phyloP scores from a whole-genome alignment of 2,113 vertebrate species.

The Arenaria interpres region DNA sequence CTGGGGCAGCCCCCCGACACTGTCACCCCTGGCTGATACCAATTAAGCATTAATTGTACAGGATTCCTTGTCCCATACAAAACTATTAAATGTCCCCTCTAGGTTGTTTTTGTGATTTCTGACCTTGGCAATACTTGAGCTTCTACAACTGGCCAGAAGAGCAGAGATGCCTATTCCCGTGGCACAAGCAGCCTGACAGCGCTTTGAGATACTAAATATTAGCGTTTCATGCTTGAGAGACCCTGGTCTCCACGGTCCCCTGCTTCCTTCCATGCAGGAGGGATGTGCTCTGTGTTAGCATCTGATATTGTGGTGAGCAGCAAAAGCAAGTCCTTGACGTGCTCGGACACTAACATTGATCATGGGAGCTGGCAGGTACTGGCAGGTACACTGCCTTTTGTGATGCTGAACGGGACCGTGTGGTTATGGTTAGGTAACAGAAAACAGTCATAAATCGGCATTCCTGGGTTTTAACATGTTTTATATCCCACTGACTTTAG shows the following conservation, averaged over 20 bases:
- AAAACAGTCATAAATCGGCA: neutral
- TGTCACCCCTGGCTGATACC: rapidly evolving
- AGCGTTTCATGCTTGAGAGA: neutral
- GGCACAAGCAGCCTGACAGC: neutral
- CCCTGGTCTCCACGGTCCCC: neutral
- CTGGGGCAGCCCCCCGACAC: neutral
- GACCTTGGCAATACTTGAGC: neutral
- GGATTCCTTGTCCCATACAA: neutral
- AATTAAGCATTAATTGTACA: rapidly evolving
- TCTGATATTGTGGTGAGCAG: neutral
- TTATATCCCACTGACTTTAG: neutral
- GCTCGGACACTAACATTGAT: neutral
- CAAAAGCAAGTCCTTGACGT: neutral
- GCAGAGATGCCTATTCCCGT: neutral
- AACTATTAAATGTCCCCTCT: neutral
- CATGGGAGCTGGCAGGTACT: neutral
- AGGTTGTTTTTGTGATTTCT: neutral
- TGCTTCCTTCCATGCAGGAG: neutral
- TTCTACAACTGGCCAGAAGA: neutral
- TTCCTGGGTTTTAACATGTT: neutral
- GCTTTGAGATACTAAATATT: neutral
- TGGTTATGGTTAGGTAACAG: neutral
- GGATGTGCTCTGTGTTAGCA: neutral
- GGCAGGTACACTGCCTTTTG: neutral
- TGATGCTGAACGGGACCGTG: neutral